phyloP scores from a whole-genome alignment of 1,140 invertebrate species.

The Apis dorsata region DNA sequence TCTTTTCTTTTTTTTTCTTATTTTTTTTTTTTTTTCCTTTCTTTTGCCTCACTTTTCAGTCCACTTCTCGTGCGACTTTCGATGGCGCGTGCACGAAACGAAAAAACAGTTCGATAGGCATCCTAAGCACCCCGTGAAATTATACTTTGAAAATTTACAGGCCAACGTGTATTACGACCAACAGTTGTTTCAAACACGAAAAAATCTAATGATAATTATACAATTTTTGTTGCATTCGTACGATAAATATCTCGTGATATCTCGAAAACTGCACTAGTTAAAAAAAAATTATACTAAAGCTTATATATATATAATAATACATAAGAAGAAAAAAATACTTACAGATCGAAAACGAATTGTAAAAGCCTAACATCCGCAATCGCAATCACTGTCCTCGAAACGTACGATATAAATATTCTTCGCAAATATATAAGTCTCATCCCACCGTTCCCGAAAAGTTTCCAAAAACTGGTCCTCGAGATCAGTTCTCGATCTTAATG shows the following conservation, averaged over 20 bases:
- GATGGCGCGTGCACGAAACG: constrained; percentile 56
- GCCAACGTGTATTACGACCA: background rate
- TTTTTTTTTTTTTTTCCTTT: constrained; percentile 27
- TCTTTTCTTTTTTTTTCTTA: background rate
- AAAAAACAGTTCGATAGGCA: constrained; percentile 26
- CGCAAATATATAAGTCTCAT: background rate
- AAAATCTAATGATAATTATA: background rate
- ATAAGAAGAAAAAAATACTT: background rate
- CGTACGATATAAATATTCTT: background rate
- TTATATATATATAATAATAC: too few species aligned
- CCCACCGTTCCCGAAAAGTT: too few species aligned
- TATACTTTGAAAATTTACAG: background rate
- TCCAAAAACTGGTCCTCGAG: background rate
- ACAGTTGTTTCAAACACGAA: background rate
- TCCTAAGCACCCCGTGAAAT: constrained; percentile 4
- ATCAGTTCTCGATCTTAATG: too few species aligned
- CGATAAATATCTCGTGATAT: background rate
- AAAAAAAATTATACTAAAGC: too few species aligned
- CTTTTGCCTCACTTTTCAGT: constrained; percentile 41
- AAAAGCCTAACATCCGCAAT: background rate
- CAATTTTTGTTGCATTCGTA: background rate
- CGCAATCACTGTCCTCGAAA: background rate
- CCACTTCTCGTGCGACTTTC: constrained; percentile 33
- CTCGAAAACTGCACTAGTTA: too few species aligned
- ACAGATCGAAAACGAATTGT: background rate